These are phyloP conservation scores for Heliconius hermathena DNA, from an alignment of 1,140 invertebrate species.

Conservation along the genomic window DNA sequence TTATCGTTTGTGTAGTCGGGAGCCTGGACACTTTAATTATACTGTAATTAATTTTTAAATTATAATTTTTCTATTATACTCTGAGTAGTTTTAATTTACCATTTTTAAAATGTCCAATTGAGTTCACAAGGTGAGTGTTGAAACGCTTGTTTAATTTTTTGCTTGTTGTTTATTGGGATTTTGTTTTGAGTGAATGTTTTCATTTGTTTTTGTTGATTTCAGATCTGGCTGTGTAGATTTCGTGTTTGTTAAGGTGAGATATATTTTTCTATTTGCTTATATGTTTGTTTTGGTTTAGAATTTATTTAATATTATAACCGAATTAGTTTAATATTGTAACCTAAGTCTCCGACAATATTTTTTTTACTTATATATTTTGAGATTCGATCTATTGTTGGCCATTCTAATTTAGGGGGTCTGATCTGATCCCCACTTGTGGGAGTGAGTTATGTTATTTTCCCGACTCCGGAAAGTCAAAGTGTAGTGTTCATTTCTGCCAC, in stretches of 20 bases:
- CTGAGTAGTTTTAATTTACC: slow-evolving; percentile 30
- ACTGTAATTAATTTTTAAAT: slow-evolving; percentile 82
- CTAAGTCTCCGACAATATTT: too few relatives aligned
- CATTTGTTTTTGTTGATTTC: neutral
- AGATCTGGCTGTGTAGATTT: neutral
- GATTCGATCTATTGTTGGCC: too few relatives aligned
- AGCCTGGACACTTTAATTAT: slow-evolving; percentile 68
- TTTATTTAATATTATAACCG: too few relatives aligned
- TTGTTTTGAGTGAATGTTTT: neutral
- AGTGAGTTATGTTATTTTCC: too few relatives aligned
- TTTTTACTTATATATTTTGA: too few relatives aligned
- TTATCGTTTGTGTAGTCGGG: slow-evolving; percentile 57
- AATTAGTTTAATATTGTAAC: too few relatives aligned
- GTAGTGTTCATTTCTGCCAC: too few relatives aligned
- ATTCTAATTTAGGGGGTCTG: too few relatives aligned
- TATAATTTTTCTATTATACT: slow-evolving; percentile 80
- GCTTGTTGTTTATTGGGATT: neutral
- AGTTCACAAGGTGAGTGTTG: neutral
- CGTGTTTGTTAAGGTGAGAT: slow-evolving; percentile 1
- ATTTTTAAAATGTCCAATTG: neutral
- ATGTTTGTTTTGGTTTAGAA: neutral
- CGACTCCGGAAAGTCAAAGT: too few relatives aligned
- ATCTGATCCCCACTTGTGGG: too few relatives aligned
- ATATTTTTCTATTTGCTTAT: neutral
- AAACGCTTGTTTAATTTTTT: neutral